phyloP scores from a whole-genome alignment of 2,888 invertebrate genomes.

The Acheta domesticus region DNA sequence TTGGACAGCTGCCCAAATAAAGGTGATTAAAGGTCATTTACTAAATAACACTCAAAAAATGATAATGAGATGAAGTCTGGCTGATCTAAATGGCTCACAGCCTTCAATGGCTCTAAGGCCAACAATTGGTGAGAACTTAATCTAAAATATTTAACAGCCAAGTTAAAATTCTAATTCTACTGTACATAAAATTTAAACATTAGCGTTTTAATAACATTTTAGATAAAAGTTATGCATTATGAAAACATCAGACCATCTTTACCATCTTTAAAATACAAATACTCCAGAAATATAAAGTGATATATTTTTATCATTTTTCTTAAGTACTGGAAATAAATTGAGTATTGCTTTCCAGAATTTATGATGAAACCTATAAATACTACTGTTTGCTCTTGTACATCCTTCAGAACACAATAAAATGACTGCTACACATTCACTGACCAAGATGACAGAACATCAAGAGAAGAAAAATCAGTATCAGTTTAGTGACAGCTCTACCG shows the following conservation, averaged over 20 bases:
- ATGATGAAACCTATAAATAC: not conserved
- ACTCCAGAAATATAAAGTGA: not conserved
- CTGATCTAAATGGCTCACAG: slow-evolving; percentile 4
- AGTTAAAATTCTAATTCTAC: not conserved
- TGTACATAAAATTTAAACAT: slow-evolving; percentile 4
- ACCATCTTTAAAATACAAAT: not conserved
- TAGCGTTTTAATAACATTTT: slow-evolving; percentile 1
- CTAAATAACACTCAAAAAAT: not conserved
- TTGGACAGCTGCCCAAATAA: not conserved
- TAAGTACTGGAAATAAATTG: slow-evolving; percentile 6
- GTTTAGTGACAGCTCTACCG: too few relatives aligned
- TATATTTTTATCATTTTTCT: not conserved
- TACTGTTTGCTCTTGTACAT: not conserved
- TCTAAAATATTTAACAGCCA: not conserved
- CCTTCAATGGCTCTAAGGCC: slow-evolving; percentile 6
- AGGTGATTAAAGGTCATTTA: too few relatives aligned
- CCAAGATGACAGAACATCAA: too few relatives aligned
- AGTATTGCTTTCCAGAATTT: not conserved
- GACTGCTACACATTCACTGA: not conserved
- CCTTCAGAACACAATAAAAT: slow-evolving; percentile 9
- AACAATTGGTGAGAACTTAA: not conserved
- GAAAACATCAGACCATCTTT: slow-evolving; percentile 5
- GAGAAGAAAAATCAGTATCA: too few relatives aligned
- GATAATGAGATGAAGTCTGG: not conserved
- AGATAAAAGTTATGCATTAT: slow-evolving; percentile 1